phyloP scores from a whole-genome alignment of 1,140 invertebrate genomes.

The Drosophila parabipectinata region DNA sequence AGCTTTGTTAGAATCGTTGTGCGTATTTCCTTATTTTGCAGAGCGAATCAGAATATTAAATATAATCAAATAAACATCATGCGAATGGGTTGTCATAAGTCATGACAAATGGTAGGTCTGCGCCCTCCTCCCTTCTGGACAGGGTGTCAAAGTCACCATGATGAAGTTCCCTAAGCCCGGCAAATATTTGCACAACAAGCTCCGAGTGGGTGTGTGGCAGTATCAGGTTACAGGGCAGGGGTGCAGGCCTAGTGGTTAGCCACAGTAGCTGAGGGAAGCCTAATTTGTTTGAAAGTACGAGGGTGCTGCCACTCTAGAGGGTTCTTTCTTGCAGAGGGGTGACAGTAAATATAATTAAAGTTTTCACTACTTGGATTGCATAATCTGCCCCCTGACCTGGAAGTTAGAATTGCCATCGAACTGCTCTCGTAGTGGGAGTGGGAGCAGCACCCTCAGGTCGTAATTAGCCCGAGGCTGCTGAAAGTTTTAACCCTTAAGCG shows the following conservation, averaged over 20 bases:
- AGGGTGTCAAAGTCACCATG: conserved; percentile 55
- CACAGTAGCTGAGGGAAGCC: conserved; percentile 54
- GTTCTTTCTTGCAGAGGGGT: background rate
- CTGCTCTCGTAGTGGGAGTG: conserved; percentile 23
- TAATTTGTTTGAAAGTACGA: conserved; percentile 64
- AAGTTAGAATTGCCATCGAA: conserved; percentile 67
- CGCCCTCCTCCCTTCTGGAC: conserved; percentile 24
- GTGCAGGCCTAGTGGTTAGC: conserved; percentile 62
- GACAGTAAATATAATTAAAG: background rate
- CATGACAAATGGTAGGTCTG: conserved; percentile 60
- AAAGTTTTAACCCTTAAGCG: conserved; percentile 63
- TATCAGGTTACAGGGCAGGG: conserved; percentile 64
- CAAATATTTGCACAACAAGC: conserved; percentile 73
- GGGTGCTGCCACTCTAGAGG: conserved; percentile 5
- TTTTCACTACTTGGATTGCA: background rate
- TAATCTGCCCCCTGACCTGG: conserved; percentile 16
- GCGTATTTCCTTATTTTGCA: conserved; percentile 17
- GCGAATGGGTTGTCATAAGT: conserved; percentile 55
- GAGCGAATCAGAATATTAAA: conserved; percentile 40
- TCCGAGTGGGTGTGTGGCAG: conserved; percentile 37
- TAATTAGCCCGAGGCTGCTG: conserved; percentile 54
- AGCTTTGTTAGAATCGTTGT: background rate
- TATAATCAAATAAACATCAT: conserved; percentile 55
- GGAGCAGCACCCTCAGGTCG: conserved; percentile 57
- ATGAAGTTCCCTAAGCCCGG: conserved; percentile 65